Evolutionary conservation across 2,113 vertebrate species (phyloP).

Genomic region (Ophthalmolycus amberensis): DNA sequence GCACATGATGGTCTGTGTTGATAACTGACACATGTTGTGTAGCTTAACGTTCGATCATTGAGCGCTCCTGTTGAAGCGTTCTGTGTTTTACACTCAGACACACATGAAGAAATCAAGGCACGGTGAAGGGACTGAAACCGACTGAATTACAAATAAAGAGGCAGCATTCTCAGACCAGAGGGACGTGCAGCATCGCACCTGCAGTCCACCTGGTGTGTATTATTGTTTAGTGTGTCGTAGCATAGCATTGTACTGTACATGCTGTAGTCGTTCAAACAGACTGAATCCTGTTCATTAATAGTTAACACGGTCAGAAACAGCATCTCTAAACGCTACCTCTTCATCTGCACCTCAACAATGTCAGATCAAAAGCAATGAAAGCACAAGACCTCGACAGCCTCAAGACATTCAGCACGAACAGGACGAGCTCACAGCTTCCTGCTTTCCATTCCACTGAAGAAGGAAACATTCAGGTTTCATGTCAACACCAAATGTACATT

Average conservation of each 20-base stretch:
- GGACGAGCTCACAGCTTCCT: slow-evolving; percentile 34
- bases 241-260: neutral
- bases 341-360: slow-evolving; percentile 10
- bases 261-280: neutral
- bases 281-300: neutral
- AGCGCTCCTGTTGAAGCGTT: slow-evolving; percentile 2
- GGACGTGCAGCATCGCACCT: neutral
- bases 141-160: slow-evolving; percentile 29
- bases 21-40: neutral
- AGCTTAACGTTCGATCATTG: neutral
- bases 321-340: slow-evolving; percentile 56
- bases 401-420: slow-evolving; percentile 22
- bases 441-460: slow-evolving; percentile 41
- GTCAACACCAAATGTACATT: neutral
- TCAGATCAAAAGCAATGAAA: slow-evolving; percentile 13
- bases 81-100: slow-evolving; percentile 28
- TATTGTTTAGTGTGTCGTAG: neutral
- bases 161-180: slow-evolving; percentile 43
- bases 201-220: neutral
- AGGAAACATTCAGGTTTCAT: neutral
- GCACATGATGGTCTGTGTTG: neutral
- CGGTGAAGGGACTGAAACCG: slow-evolving; percentile 9
- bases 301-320: neutral
- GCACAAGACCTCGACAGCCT: slow-evolving; percentile 20
- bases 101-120: neutral